Conservation (phyloP, 2,888 invertebrate genomes). For the Trichacis sp. region DNA sequence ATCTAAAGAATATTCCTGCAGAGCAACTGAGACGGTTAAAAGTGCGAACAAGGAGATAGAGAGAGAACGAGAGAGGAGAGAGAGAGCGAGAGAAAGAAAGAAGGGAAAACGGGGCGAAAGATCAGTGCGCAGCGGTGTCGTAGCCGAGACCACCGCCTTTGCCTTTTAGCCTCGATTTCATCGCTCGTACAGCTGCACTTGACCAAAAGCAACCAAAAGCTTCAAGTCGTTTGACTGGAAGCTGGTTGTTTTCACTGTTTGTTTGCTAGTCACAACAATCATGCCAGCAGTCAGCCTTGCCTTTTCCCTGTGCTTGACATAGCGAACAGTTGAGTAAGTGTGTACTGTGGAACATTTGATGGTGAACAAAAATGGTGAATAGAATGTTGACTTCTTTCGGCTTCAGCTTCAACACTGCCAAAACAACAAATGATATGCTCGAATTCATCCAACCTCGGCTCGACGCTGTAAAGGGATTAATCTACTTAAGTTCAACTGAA, state of each 20-base stretch:
- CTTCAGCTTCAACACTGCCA: not conserved
- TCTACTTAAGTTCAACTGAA: not conserved
- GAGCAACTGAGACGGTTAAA: constrained; percentile 12
- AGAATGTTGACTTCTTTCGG: not conserved
- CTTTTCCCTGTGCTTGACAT: not conserved
- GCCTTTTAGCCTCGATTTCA: constrained; percentile 16
- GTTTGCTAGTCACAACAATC: not conserved
- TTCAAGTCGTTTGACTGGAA: not conserved
- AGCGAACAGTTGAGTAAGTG: not conserved
- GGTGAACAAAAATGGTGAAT: not conserved
- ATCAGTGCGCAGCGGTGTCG: constrained; percentile 1
- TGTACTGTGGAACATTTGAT: not conserved
- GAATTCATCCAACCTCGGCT: not conserved
- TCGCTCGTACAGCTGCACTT: constrained; percentile 6
- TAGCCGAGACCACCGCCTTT: constrained; percentile 27
- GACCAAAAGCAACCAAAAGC: not conserved
- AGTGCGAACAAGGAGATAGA: not conserved
- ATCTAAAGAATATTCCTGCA: constrained; percentile 46
- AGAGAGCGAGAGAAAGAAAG: constrained; percentile 4
- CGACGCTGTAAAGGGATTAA: not conserved
- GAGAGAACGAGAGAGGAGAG: constrained; percentile 5
- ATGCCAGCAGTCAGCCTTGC: not conserved
- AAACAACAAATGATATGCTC: not conserved
- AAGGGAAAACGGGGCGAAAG: constrained; percentile 27
- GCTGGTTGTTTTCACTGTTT: not conserved